Base-by-base conservation (phyloP, 1,140 invertebrate species). In the Streblospio benedicti region DNA sequence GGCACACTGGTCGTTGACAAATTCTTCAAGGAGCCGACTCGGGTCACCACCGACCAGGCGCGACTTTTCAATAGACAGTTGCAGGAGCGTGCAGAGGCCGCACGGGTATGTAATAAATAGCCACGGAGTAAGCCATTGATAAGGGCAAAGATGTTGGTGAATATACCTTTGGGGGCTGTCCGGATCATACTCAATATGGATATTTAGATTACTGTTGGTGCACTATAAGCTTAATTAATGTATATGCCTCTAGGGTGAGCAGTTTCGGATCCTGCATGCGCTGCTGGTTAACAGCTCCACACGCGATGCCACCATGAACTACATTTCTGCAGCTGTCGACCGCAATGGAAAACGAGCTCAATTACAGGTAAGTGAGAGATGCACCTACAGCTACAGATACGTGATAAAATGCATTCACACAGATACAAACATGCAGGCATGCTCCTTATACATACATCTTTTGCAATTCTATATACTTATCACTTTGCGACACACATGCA, bases 321-420 rank as follows among this genome's bases (percentile, higher is more conserved):
- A 88, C 72, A 80, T 98, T 20, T 83, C 86, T 0, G 79, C 84
- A 31, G 76, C 93, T 1, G 71, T 97, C 4, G 82, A 84, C 35
- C 77, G 83, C 61, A 97, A 97, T 72, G 86, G 90, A 63, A 90
- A 91, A 66, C 82, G 92, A 47, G 84, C 91, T 4, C 93, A 95
- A 76, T 83, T 97, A 65, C 80, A 80, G 65, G 77, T 79, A 58
- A 55, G 4, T 12, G n/a, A n/a, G n/a, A n/a, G n/a, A n/a, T n/a
- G n/a, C n/a, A n/a, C n/a, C n/a, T n/a, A n/a, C n/a, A n/a, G n/a
- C n/a, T n/a, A n/a, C n/a, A n/a, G n/a, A n/a, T n/a, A n/a, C n/a
- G n/a, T n/a, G n/a, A n/a, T n/a, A n/a, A n/a, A n/a, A n/a, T n/a
- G n/a, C n/a, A n/a, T n/a, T n/a, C n/a, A n/a, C n/a, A n/a, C n/a